phyloP scores from a whole-genome alignment of 2,113 vertebrate species.

The Calyptomena viridis region DNA sequence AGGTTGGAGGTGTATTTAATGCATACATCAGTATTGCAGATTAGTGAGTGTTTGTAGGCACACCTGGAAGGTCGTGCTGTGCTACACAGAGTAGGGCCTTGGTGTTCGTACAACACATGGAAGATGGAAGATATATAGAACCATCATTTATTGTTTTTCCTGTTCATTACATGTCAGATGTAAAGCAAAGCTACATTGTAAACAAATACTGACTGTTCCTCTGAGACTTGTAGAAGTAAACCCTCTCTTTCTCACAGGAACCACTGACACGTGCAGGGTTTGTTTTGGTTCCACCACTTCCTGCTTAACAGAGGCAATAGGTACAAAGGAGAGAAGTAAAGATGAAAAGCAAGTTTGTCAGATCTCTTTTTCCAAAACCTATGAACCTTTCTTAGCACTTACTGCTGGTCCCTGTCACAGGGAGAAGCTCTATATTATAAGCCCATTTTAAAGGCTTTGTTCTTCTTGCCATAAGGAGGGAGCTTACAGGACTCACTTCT shows the following conservation, averaged over 20 bases:
- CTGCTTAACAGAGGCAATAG: not conserved
- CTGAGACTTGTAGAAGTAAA: not conserved
- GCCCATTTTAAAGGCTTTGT: not conserved
- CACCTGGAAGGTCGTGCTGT: not conserved
- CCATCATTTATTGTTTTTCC: not conserved
- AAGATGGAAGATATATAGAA: not conserved
- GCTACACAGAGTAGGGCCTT: not conserved
- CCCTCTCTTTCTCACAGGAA: not conserved
- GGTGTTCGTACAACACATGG: not conserved
- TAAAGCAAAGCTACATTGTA: not conserved
- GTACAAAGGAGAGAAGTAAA: not conserved
- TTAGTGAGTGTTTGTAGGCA: not conserved
- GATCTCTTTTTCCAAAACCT: not conserved
- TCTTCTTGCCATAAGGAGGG: not conserved
- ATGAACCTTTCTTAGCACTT: not conserved
- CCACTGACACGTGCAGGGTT: not conserved
- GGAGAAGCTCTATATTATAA: not conserved
- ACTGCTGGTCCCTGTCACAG: not conserved
- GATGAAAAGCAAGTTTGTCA: not conserved
- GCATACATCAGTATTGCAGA: not conserved
- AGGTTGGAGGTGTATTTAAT: not conserved
- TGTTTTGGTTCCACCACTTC: not conserved
- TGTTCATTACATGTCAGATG: not conserved
- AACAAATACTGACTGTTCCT: not conserved
- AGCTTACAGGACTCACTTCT: not conserved